These are phyloP conservation scores for Melangyna quadrimaculata DNA, from an alignment of 2,888 invertebrate genomes.

Conservation along the genomic window DNA sequence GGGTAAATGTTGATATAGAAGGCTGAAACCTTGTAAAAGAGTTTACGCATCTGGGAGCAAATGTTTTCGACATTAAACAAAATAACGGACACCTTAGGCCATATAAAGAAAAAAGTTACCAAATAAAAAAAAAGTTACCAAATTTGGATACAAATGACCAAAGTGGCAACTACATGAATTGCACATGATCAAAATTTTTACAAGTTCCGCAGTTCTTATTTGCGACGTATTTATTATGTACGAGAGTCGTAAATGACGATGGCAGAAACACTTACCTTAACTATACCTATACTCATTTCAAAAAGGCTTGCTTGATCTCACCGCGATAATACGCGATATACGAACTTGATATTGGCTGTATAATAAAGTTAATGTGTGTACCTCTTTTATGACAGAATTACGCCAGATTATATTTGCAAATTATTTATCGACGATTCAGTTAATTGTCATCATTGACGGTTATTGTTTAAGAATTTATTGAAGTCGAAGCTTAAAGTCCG, in stretches of 20 bases:
- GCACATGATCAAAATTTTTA: background rate
- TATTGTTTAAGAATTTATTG: background rate
- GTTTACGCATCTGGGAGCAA: too few species aligned
- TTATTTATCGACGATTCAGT: background rate
- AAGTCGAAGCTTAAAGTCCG: background rate
- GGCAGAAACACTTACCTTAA: background rate
- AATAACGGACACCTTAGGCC: too few species aligned
- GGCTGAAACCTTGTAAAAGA: too few species aligned
- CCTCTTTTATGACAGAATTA: slow-evolving; percentile 1
- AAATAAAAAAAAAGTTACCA: too few species aligned
- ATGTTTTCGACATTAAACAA: too few species aligned
- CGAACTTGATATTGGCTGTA: background rate
- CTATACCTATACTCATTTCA: background rate
- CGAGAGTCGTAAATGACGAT: background rate
- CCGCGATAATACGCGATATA: background rate
- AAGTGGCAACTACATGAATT: too few species aligned
- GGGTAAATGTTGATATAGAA: too few species aligned
- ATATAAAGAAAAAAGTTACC: too few species aligned
- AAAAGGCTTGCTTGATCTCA: background rate
- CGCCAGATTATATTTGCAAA: background rate
- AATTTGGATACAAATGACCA: too few species aligned
- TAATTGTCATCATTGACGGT: background rate
- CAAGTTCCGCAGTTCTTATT: background rate
- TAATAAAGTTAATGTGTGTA: slow-evolving; percentile 1
- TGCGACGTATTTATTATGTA: background rate